Evolutionary conservation across 2,113 vertebrate genomes (phyloP), one percentile per base, ranked within the genome.

Genomic region (Apeltes quadracus): DNA sequence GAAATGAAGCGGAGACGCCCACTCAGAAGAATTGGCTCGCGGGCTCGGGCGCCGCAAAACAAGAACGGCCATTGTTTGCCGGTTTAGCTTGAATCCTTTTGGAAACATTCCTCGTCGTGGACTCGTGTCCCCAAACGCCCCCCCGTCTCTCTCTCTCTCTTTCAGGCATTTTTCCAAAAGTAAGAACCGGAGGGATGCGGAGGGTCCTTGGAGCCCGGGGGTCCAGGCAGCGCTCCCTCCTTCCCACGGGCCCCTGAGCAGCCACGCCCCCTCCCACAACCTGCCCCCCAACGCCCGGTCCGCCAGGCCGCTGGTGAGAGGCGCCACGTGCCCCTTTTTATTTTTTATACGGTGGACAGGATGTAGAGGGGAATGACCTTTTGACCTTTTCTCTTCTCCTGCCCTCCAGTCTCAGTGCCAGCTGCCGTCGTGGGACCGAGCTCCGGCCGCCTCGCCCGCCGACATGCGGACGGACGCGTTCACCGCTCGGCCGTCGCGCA

Each of bases 111-210:
- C 43, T n/a, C 25, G n/a, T n/a, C n/a, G n/a, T n/a, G n/a, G n/a
- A n/a, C n/a, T n/a, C n/a, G n/a, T n/a, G n/a, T n/a, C n/a, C n/a
- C n/a, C n/a, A n/a, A n/a, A n/a, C n/a, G n/a, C n/a, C n/a, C n/a
- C n/a, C n/a, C n/a, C n/a, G 0, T 41, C 20, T 36, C 25, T 77
- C n/a, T n/a, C n/a, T n/a, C n/a, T n/a, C n/a, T n/a, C n/a, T 53
- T 74, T 72, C 88, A 97, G 96, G 96, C 95, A 96, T 68, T 93
- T 96, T 63, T 94, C 95, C 25, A 95, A 96, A 67, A 94, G 88
- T 88, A 95, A 91, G 91, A 93, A 86, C 73, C 88, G 77, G 4
- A 90, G 88, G 85, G 94, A 87, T 51, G 80, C 86, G 55, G 94
- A 92, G 84, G 77, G 84, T 74, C 87, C 92, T 38, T 89, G 93